Evolutionary conservation across 2,113 vertebrate species (phyloP).

Genomic region (Plectropomus leopardus): DNA sequence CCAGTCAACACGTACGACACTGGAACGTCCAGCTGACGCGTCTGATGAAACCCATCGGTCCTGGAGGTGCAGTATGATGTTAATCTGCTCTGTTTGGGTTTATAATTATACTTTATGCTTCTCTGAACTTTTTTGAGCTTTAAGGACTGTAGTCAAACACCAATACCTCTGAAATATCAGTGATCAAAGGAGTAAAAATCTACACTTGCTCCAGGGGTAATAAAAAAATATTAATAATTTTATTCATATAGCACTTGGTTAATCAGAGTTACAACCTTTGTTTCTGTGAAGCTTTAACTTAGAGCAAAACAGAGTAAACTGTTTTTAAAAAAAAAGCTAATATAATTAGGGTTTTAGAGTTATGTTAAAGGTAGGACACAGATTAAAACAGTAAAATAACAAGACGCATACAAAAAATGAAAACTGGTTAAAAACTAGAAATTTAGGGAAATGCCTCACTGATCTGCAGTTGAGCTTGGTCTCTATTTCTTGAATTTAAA

Average conservation of each 20-base stretch:
- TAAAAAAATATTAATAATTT: background rate
- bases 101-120: no score
- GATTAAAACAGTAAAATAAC: no score
- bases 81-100: background rate
- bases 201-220: background rate
- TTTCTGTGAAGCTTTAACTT: background rate
- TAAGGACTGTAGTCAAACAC: background rate
- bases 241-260: background rate
- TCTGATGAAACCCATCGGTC: conserved; percentile 84
- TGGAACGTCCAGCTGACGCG: conserved; percentile 87
- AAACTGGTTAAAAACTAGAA: no score
- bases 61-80: conserved; percentile 77
- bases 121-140: no score
- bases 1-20: conserved; percentile 81
- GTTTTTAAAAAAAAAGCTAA: no score
- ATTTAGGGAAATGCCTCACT: no score
- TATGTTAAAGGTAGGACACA: no score
- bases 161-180: no score
- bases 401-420: no score
- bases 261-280: background rate
- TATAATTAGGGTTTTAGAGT: no score
- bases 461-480: no score
- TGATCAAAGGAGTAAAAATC: background rate
- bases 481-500: no score
- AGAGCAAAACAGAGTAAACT: background rate